Evolutionary conservation across 1,140 invertebrate genomes (phyloP).

Genomic region (Hydropsyche tenuis): DNA sequence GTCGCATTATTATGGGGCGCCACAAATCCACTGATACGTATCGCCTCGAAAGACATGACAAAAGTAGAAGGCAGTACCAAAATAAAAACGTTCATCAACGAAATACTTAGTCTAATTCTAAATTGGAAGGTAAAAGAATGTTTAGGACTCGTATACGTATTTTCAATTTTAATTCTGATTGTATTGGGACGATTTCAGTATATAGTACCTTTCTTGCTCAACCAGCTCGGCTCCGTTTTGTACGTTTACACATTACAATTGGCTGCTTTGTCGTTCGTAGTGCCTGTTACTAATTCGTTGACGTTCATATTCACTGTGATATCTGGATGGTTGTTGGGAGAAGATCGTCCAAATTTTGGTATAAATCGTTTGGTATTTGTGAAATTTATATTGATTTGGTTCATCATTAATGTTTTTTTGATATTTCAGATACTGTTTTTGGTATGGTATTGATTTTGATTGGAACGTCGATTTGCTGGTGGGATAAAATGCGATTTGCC

Average conservation of each 20-base stretch:
- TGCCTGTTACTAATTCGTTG: slow-evolving; percentile 71
- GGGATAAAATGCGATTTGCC: slow-evolving; percentile 52
- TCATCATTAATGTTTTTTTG: too few relatives aligned
- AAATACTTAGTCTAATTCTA: slow-evolving; percentile 63
- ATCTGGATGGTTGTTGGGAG: slow-evolving; percentile 65
- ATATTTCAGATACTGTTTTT: slow-evolving; percentile 56
- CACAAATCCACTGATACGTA: slow-evolving; percentile 73
- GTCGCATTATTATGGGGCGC: slow-evolving; percentile 70
- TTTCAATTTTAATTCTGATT: slow-evolving; percentile 7
- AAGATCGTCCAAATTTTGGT: slow-evolving; percentile 61
- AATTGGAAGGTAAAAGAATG: slow-evolving; percentile 65
- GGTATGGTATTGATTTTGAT: slow-evolving; percentile 56
- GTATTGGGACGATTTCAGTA: slow-evolving; percentile 61
- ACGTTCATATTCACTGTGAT: slow-evolving; percentile 71
- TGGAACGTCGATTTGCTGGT: slow-evolving; percentile 57
- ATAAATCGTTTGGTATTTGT: slow-evolving; percentile 25
- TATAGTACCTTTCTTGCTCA: slow-evolving; percentile 67
- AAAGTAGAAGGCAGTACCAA: slow-evolving; percentile 55
- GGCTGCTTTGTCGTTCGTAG: slow-evolving; percentile 66
- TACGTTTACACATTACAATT: slow-evolving; percentile 66
- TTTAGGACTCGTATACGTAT: neutral
- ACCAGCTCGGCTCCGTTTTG: slow-evolving; percentile 68
- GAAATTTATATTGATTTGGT: neutral
- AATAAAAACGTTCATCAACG: slow-evolving; percentile 65
- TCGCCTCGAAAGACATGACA: slow-evolving; percentile 67